These are phyloP conservation scores for Alcis repandata DNA, from an alignment of 2,888 invertebrate species.

Conservation along the genomic window DNA sequence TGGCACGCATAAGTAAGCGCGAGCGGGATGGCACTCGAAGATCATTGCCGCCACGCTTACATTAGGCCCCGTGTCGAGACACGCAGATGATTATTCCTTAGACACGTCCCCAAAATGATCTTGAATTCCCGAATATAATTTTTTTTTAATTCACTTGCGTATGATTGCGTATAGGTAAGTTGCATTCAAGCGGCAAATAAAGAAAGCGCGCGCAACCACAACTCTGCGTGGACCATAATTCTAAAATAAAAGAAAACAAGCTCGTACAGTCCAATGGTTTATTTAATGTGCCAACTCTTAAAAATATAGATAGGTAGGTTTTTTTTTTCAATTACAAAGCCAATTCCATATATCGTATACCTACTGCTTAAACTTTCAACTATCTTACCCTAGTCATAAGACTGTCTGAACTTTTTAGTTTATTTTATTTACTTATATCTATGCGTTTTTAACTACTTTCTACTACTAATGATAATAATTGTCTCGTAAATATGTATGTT, in stretches of 20 bases:
- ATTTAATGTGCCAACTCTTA: slow-evolving; percentile 19
- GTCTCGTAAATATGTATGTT: background rate
- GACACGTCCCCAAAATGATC: too few relatives aligned
- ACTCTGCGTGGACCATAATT: background rate
- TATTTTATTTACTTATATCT: slow-evolving; percentile 35
- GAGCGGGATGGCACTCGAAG: too few relatives aligned
- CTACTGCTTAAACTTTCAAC: slow-evolving; percentile 3
- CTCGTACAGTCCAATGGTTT: slow-evolving; percentile 4
- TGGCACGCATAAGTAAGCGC: too few relatives aligned
- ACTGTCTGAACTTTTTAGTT: slow-evolving; percentile 52
- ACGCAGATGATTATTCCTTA: too few relatives aligned
- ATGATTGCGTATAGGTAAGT: too few relatives aligned
- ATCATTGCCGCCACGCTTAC: too few relatives aligned
- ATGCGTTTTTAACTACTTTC: background rate
- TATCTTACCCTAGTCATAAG: slow-evolving; percentile 66
- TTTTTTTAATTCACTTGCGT: too few relatives aligned
- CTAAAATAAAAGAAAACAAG: slow-evolving; percentile 2
- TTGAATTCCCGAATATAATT: too few relatives aligned
- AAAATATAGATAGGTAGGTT: slow-evolving; percentile 15
- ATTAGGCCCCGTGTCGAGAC: too few relatives aligned
- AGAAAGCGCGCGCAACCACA: too few relatives aligned
- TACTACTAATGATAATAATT: background rate
- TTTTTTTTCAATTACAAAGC: background rate
- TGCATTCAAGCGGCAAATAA: too few relatives aligned
- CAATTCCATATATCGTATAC: slow-evolving; percentile 16